Base-by-base conservation (phyloP, 30 jellyfish, hydroid and myxozoan genomes). In the Hydractinia echinata region DNA sequence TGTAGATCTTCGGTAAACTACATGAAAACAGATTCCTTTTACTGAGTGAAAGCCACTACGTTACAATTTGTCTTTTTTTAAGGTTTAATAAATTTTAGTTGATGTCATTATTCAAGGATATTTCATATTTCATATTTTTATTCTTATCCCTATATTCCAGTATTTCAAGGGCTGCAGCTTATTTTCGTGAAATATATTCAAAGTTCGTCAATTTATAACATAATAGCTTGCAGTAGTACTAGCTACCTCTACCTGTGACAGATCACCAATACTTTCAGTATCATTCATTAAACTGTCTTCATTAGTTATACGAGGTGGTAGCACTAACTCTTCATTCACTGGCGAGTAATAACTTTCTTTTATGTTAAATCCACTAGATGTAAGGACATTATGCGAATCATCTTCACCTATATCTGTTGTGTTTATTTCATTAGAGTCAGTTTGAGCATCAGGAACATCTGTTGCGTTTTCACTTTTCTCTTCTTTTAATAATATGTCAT, bases 1-100 rank as follows among this genome's bases (percentile, higher is more conserved):
- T 56, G 81, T 16, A 67, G 77, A n/a, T 88, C 94, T 15, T 72
- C 94, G 5, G 84, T 76, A 53, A 55, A 55, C 77, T 76, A 54
- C 9, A 18, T 8, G 18, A n/a, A 55, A 50, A 30, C 44, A 30
- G 44, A 30, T 30, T 30, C 44, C 2, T 30, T 30, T 30, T 30
- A 30, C 44, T 30, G 44, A 30, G 44, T 30, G 44, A 30, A 30
- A 30, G 44, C 44, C 2, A 30, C 2, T 30, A 30, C 44, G 2
- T 30, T 30, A 30, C 44, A 30, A 30, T 30, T 30, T 30, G 2
- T 2, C 2, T 30, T 30, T 30, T 2, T 30, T 30, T 30, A 2
- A 30, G 44, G 44, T 30, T 30, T 30, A 30, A 30, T 30, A 30
- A 30, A 30, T 2, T 2, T 30, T 30, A 30, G 44, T 30, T 30